Conservation (phyloP, 2,888 invertebrate genomes). For the Melinopterus prodromus region DNA sequence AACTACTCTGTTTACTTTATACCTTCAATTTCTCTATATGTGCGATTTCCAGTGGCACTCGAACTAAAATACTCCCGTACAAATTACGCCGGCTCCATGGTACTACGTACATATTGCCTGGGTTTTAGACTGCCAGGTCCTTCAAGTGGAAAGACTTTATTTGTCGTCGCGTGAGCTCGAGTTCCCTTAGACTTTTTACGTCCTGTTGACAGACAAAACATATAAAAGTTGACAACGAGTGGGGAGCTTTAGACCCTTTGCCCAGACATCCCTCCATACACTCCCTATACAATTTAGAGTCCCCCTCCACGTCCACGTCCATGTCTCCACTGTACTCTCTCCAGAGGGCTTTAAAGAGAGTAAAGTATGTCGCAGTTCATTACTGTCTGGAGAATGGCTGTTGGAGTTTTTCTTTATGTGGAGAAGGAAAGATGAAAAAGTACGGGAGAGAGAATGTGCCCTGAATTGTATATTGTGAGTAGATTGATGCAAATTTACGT, state of each 20-base stretch:
- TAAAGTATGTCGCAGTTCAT: background rate
- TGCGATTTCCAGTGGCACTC: background rate
- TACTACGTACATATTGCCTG: background rate
- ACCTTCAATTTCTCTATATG: background rate
- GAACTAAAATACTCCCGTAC: background rate
- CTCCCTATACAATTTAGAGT: background rate
- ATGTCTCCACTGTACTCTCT: background rate
- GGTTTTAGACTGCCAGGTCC: background rate
- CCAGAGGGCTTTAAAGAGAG: background rate
- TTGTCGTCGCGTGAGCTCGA: background rate
- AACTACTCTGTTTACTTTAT: background rate
- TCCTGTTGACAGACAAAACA: conserved; percentile 4
- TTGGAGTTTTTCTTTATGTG: background rate
- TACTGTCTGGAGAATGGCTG: background rate
- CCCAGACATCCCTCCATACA: background rate
- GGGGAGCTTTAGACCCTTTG: background rate
- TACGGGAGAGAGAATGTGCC: no score
- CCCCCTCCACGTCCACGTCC: background rate
- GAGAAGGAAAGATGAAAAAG: background rate
- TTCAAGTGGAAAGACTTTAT: background rate
- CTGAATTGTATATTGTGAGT: no score
- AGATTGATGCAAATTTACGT: no score
- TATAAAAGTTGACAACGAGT: background rate
- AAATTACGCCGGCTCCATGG: background rate
- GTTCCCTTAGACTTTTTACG: background rate